Conservation (phyloP, 2,797 vertebrate species). For the Sebastes minor region DNA sequence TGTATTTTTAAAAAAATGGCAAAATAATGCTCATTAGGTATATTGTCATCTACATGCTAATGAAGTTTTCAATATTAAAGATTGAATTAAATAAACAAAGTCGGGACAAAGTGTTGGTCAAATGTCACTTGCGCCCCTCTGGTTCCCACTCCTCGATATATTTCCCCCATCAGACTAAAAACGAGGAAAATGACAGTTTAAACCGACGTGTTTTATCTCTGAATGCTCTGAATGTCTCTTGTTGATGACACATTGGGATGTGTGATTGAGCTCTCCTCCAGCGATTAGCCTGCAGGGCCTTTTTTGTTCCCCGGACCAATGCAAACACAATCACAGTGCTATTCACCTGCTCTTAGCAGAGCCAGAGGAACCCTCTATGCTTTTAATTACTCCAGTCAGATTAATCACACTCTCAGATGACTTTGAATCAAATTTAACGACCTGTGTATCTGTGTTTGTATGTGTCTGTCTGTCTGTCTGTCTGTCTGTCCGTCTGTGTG, state of each 20-base stretch:
- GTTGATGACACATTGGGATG: conserved; percentile 4
- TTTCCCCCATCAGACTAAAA: neutral
- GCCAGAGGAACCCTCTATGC: conserved; percentile 29
- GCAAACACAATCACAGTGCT: conserved; percentile 50
- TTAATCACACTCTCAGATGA: conserved; percentile 46
- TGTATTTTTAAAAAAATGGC: too few species aligned
- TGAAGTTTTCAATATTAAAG: too few species aligned
- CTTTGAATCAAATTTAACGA: conserved; percentile 25
- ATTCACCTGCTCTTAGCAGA: conserved; percentile 53
- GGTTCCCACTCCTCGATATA: neutral
- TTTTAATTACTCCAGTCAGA: conserved; percentile 60
- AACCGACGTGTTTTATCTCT: neutral
- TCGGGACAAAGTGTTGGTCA: too few species aligned
- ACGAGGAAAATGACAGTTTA: neutral
- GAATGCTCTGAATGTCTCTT: conserved; percentile 1
- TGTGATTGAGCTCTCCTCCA: conserved; percentile 22
- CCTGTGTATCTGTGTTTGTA: neutral
- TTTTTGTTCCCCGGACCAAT: conserved; percentile 53
- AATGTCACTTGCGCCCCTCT: too few species aligned
- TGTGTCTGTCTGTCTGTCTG: neutral
- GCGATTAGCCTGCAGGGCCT: conserved; percentile 37
- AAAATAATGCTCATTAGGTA: too few species aligned
- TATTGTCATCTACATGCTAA: too few species aligned
- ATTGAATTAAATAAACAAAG: too few species aligned
- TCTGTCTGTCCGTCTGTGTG: neutral